Base-by-base conservation (phyloP, 1,140 invertebrate genomes). In the Listronotus bonariensis region DNA sequence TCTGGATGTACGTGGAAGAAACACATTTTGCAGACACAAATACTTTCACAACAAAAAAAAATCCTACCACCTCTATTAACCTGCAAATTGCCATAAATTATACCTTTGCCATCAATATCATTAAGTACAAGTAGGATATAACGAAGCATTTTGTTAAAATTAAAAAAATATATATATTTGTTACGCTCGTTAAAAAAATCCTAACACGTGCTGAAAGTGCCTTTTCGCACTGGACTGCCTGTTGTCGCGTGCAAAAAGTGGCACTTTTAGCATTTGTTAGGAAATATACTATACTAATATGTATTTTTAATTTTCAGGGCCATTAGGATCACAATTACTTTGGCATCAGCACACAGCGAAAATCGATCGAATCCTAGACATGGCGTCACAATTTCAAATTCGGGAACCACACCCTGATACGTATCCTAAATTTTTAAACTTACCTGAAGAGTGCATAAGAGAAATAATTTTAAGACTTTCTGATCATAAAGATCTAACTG, bases 361-460 rank as follows among this genome's bases (percentile, higher is more conserved):
- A 59, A 90, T 97, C 64, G 88, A 92, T 66, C 84, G 90, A 69
- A 95, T 96, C 74, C 84, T 91, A 66, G 84, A 86, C 62, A 92
- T 94, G 72, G 90, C 93, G 14, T 87, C 88, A 65, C 86, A 86
- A 68, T 92, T 95, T 67, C 82, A 88, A 68, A 91, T 92, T 63
- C 84, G 84, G 62, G 89, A 89, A 83, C 90, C 92, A 15, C 88
- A 89, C 71, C 90, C 92, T 63, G 89, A 94, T 77, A 88, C 89
- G 56, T 85, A 87, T 72, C 89, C 92, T 9, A 92, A 92, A 72
- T 86, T 98, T 72, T 85, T 92, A 42, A 92, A 98, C 77, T 82
- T 99, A 48, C 97, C 97, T 17, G 89, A 93, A 74, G 97, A 98
- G 78, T 94, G 95, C 74, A 86, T 98, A 40, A 86, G 95, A 41